Conservation (phyloP, 2,113 vertebrate genomes). For the Mesitornis unicolor region DNA sequence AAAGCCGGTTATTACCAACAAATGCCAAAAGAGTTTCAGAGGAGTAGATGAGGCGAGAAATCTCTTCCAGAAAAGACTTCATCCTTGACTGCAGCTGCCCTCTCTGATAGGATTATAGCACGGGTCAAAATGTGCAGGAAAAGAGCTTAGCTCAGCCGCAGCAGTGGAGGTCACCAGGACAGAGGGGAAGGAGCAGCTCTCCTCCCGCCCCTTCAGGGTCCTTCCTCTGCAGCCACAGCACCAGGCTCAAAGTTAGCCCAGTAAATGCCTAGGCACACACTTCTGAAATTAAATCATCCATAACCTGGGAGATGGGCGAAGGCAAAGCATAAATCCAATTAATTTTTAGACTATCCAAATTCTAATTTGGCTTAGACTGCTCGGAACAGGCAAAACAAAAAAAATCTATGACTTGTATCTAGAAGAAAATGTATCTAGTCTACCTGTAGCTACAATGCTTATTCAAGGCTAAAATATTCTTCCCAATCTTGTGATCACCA, state of each 20-base stretch:
- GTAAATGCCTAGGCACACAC: not conserved
- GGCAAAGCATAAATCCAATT: not conserved
- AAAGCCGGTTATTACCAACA: not conserved
- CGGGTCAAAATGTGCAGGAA: not conserved
- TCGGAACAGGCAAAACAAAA: not conserved
- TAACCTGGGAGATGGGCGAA: not conserved
- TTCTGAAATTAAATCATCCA: not conserved
- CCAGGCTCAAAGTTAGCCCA: not conserved
- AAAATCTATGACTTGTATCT: not conserved
- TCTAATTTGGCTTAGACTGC: not conserved
- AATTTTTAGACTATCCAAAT: not conserved
- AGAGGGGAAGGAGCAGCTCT: not conserved
- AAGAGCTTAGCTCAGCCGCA: not conserved
- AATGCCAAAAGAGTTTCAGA: not conserved
- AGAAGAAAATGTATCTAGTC: not conserved
- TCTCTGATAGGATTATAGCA: not conserved
- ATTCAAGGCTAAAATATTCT: not conserved
- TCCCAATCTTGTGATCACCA: not conserved
- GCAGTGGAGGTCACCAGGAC: not conserved
- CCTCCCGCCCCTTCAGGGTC: not conserved
- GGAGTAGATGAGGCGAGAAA: not conserved
- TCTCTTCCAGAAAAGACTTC: not conserved
- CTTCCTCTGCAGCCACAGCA: not conserved
- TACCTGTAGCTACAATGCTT: not conserved
- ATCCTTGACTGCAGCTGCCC: not conserved